Evolutionary conservation across 2,113 vertebrate species (phyloP).

Genomic region (Thunnus maccoyii): DNA sequence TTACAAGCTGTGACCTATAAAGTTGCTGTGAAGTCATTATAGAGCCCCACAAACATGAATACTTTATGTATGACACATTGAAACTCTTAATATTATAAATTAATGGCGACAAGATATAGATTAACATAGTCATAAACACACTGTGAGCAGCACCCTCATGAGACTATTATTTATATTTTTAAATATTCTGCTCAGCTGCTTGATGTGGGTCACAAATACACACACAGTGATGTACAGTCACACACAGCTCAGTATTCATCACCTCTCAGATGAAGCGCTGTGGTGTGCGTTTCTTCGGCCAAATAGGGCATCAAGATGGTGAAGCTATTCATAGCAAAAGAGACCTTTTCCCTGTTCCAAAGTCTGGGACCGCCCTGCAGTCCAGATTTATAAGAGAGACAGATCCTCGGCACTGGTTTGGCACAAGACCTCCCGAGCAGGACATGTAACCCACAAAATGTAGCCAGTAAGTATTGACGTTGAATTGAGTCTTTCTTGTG

Average conservation of each 20-base stretch:
- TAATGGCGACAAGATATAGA: too few species aligned
- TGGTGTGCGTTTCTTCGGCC: conserved; percentile 52
- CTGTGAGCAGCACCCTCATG: too few species aligned
- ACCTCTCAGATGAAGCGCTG: conserved; percentile 19
- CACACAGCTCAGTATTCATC: neutral
- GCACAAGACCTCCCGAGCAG: conserved; percentile 83
- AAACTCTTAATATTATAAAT: too few species aligned
- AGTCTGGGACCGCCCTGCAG: conserved; percentile 49
- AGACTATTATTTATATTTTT: neutral
- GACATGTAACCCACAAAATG: conserved; percentile 82
- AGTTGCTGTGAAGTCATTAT: too few species aligned
- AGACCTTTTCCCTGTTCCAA: conserved; percentile 23
- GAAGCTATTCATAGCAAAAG: conserved; percentile 69
- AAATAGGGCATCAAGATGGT: conserved; percentile 71
- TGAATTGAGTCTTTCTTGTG: conserved; percentile 84
- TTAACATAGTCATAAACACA: too few species aligned
- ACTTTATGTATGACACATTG: too few species aligned
- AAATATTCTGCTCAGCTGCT: too few species aligned
- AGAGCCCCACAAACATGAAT: too few species aligned
- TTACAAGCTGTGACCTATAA: too few species aligned
- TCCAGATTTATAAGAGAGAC: conserved; percentile 78
- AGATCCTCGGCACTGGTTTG: conserved; percentile 77
- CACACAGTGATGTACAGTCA: neutral
- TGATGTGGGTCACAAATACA: neutral
- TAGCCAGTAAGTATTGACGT: conserved; percentile 87